Conservation (phyloP, 2,113 vertebrate species). For the Azemiops feae region DNA sequence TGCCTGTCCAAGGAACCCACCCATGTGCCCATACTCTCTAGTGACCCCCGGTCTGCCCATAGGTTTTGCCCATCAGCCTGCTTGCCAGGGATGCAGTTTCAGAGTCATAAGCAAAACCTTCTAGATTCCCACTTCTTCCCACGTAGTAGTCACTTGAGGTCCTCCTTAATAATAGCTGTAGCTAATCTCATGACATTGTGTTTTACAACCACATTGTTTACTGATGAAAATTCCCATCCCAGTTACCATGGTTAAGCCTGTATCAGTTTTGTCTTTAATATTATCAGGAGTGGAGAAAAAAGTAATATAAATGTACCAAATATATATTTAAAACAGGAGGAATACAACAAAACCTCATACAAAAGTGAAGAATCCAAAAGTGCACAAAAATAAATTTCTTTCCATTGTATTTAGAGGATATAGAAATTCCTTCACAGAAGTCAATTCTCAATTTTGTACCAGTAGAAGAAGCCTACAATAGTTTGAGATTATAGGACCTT, state of each 20-base stretch:
- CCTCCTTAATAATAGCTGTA: background rate
- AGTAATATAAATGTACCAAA: background rate
- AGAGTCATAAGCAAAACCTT: background rate
- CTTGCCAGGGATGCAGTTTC: background rate
- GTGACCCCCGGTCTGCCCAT: background rate
- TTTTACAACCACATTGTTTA: background rate
- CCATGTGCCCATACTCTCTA: background rate
- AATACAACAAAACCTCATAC: background rate
- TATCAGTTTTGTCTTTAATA: background rate
- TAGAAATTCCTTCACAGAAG: background rate
- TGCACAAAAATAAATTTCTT: background rate
- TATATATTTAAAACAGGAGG: background rate
- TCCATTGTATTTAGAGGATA: background rate
- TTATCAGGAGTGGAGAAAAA: background rate
- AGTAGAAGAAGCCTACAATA: background rate
- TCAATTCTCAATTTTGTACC: background rate
- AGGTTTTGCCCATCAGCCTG: background rate
- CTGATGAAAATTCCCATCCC: background rate
- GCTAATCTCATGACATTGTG: background rate
- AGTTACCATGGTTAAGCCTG: background rate
- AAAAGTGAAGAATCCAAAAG: background rate
- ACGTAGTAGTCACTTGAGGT: background rate
- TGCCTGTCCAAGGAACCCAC: background rate
- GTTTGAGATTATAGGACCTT: background rate
- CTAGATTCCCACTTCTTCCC: background rate